Base-by-base conservation (phyloP, 2,113 vertebrate species). In the Sphaerodactylus townsendi region DNA sequence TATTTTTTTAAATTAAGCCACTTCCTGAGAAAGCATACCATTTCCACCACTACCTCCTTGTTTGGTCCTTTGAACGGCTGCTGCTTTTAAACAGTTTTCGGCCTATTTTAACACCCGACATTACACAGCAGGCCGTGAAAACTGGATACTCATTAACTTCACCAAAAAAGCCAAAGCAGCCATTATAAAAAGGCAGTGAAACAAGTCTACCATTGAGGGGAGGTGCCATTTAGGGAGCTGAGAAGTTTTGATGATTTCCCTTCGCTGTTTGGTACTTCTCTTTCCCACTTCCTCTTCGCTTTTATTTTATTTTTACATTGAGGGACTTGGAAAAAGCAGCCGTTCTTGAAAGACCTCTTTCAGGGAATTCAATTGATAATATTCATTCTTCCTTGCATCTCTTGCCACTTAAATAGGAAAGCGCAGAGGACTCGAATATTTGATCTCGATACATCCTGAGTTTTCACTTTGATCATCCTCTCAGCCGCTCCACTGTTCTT, bases 61-160 rank as follows among this genome's bases (percentile, higher is more conserved):
- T 14, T 33, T 77, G 79, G 78, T 91, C 88, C 87, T 89, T 87
- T 46, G 87, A 92, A 90, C 10, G 25, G 81, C 84, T 88, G 68
- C 77, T 88, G 91, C 85, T 79, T 62, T 85, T 70, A 90, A 90
- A 77, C 86, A 84, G 85, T 81, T 88, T 89, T 50, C 89, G 88
- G 90, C 81, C 64, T 93, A 93, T 95, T 95, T 95, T 80, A 78
- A 93, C 91, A 90, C 89, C 92, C 93, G 92, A 88, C 92, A 89
- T 94, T 90, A 92, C 93, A 53, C 66, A 89, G 89, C 95, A 95
- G 90, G 92, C 93, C 93, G 79, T 23, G 75, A 88, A 89, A 89
- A 86, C 87, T 84, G 89, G 91, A 81, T 88, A 85, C 91, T 93
- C 93, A 92, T 95, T 94, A 94, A 90, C 85, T 89, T 74, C 1